Percentiles rank a stretch among this genome's conserved stretches.
phyloP scores from a whole-genome alignment of 2,888 invertebrate species.

The Drosophila hamatofila region DNA sequence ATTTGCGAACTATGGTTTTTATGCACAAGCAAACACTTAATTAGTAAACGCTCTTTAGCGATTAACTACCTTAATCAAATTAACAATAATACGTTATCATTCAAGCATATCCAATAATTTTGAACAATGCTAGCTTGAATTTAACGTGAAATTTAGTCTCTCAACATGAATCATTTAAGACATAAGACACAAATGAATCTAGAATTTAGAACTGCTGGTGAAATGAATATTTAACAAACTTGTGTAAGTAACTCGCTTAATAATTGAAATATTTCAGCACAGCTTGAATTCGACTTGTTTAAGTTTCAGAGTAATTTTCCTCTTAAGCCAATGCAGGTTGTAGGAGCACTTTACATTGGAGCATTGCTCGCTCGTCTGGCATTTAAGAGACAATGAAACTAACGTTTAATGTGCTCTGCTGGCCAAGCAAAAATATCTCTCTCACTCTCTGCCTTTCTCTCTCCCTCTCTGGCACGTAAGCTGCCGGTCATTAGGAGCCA shows the following conservation, averaged over 20 bases:
- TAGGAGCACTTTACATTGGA: conserved; percentile 1
- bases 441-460: conserved; percentile 1
- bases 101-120: not conserved
- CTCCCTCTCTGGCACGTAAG: conserved; percentile 23
- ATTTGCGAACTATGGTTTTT: too few relatives aligned
- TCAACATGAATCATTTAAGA: not conserved
- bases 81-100: too few relatives aligned
- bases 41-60: too few relatives aligned
- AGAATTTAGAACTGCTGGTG: not conserved
- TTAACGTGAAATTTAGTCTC: not conserved
- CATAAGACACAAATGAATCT: not conserved
- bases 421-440: conserved; percentile 27
- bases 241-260: conserved; percentile 1
- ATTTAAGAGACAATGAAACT: conserved; percentile 10
- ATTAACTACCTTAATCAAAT: too few relatives aligned
- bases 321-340: not conserved
- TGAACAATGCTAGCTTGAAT: not conserved
- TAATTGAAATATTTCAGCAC: conserved; percentile 9
- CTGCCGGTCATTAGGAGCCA: conserved; percentile 64
- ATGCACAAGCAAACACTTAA: too few relatives aligned
- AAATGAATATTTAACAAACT: not conserved
- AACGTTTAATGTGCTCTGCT: conserved; percentile 27
- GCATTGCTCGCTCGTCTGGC: not conserved
- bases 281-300: not conserved
- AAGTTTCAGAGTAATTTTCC: not conserved